Evolutionary conservation across 2,113 vertebrate species (phyloP).

Genomic region (Saccopteryx bilineata): DNA sequence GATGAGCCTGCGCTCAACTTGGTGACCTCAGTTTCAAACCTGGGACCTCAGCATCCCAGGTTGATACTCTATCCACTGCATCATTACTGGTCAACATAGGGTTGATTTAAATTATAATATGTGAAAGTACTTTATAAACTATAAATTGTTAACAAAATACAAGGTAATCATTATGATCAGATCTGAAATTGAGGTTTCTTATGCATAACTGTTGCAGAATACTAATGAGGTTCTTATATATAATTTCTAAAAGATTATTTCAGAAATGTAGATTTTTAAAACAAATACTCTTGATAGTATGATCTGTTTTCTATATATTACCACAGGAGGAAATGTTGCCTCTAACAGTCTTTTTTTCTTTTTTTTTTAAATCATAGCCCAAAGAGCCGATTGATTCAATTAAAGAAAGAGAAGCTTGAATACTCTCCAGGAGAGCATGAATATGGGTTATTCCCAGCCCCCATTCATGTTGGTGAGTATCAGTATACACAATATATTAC

Average conservation of each 20-base stretch:
- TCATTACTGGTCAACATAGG: too few species aligned
- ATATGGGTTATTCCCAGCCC: constrained; percentile 95
- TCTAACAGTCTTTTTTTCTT: constrained; percentile 47
- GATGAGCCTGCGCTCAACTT: too few species aligned
- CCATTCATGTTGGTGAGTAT: constrained; percentile 97
- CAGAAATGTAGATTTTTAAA: constrained; percentile 48
- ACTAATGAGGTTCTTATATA: background rate
- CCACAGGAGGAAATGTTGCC: background rate
- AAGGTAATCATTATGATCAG: constrained; percentile 1
- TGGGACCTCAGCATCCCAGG: too few species aligned
- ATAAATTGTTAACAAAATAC: background rate
- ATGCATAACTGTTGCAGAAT: constrained; percentile 16
- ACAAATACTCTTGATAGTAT: background rate
- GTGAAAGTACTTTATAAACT: constrained; percentile 30
- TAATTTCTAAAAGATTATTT: constrained; percentile 3
- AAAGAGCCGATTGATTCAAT: constrained; percentile 91
- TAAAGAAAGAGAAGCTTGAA: constrained; percentile 93
- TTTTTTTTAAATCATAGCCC: constrained; percentile 87
- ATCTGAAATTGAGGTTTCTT: constrained; percentile 40
- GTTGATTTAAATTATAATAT: background rate
- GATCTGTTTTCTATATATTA: constrained; percentile 1
- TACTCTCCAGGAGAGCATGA: constrained; percentile 94
- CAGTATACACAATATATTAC: background rate
- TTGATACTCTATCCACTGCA: too few species aligned
- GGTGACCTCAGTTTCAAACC: too few species aligned